Conservation (phyloP, 2,797 vertebrate genomes). For the Sphenopsis melanotis region DNA sequence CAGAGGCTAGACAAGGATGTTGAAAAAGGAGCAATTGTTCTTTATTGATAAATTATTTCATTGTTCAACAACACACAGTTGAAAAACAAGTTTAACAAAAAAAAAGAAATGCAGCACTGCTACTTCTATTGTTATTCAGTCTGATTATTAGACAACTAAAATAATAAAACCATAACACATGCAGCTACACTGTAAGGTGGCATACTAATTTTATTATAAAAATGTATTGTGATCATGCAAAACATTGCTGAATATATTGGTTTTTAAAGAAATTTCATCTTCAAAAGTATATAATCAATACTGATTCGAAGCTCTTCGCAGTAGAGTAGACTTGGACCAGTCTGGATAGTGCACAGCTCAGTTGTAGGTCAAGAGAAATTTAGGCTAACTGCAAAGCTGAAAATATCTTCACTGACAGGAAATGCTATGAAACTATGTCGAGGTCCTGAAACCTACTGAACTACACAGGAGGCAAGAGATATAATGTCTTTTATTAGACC, state of each 20-base stretch:
- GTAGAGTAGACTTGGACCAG: neutral
- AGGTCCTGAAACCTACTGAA: neutral
- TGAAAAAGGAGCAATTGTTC: neutral
- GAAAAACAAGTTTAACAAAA: neutral
- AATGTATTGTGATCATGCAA: neutral
- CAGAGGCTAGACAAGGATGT: neutral
- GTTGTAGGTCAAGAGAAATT: constrained; percentile 7
- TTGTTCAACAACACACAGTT: neutral
- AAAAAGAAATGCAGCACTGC: neutral
- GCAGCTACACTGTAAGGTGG: neutral
- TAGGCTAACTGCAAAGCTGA: neutral
- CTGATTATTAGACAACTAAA: neutral
- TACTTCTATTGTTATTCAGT: neutral
- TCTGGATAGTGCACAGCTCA: neutral
- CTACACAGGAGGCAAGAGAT: neutral
- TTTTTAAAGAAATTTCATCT: neutral
- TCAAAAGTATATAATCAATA: neutral
- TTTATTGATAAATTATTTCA: neutral
- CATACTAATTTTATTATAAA: neutral
- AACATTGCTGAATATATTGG: neutral
- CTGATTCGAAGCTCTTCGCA: neutral
- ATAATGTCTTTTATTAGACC: neutral
- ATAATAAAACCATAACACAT: neutral
- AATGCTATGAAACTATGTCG: neutral
- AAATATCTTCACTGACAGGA: neutral